phyloP scores from a whole-genome alignment of 1,140 invertebrate genomes.

The Euura lappo region DNA sequence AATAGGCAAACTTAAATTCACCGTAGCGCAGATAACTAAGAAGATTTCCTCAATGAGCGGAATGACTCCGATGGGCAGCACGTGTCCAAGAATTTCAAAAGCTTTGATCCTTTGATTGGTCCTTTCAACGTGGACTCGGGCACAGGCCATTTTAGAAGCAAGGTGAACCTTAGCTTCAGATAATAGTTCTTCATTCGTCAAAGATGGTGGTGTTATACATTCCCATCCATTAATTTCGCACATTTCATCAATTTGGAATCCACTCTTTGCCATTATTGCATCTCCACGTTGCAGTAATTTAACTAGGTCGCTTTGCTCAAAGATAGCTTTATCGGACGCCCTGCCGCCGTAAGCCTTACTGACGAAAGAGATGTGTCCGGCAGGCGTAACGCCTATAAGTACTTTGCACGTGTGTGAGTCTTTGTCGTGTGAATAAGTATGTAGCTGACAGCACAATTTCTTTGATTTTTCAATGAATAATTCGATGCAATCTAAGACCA shows the following conservation, averaged over 20 bases:
- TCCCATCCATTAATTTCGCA: slow-evolving; percentile 27
- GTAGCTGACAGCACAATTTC: slow-evolving; percentile 29
- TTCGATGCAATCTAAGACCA: slow-evolving; percentile 38
- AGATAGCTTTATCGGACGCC: slow-evolving; percentile 43
- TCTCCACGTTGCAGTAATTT: slow-evolving; percentile 21
- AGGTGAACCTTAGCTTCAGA: slow-evolving; percentile 27
- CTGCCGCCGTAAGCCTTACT: slow-evolving; percentile 41
- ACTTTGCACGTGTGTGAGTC: slow-evolving; percentile 42
- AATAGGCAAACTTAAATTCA: slow-evolving; percentile 34
- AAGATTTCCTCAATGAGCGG: slow-evolving; percentile 31
- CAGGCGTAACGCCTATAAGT: slow-evolving; percentile 45
- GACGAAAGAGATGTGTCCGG: slow-evolving; percentile 43
- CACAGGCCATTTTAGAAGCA: slow-evolving; percentile 34
- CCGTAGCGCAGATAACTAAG: slow-evolving; percentile 31
- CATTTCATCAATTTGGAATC: slow-evolving; percentile 38
- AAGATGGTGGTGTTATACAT: slow-evolving; percentile 32
- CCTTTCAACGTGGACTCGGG: slow-evolving; percentile 30
- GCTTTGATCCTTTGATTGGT: slow-evolving; percentile 32
- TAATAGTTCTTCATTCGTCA: slow-evolving; percentile 33
- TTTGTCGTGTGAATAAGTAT: slow-evolving; percentile 43
- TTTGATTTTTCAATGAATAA: slow-evolving; percentile 29
- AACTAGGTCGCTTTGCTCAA: slow-evolving; percentile 23
- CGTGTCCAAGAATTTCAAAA: slow-evolving; percentile 26
- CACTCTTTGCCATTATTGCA: slow-evolving; percentile 32
- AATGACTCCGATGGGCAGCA: slow-evolving; percentile 20